phyloP scores from a whole-genome alignment of 92 coral and sea anemone genomes.

The Porites lobata region DNA sequence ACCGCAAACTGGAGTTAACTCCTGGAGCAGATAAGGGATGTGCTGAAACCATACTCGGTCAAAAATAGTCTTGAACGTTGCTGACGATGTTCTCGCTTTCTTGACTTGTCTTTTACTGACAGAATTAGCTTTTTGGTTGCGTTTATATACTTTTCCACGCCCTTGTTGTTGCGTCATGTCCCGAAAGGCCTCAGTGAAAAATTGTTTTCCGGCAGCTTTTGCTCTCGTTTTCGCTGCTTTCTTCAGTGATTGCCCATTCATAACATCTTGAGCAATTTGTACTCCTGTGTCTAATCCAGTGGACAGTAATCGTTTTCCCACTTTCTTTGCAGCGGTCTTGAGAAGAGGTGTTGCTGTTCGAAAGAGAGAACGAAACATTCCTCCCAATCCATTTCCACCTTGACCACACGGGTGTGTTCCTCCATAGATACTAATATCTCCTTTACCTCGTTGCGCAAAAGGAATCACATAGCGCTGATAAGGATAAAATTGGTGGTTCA shows the following conservation, averaged over 20 bases:
- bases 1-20: conserved; percentile 28
- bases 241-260: conserved; percentile 1
- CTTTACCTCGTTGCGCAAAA: neutral
- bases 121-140: neutral
- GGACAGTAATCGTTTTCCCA: conserved; percentile 10
- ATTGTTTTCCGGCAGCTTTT: conserved; percentile 21
- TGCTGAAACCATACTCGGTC: conserved; percentile 30
- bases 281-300: conserved; percentile 9
- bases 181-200: conserved; percentile 3
- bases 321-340: conserved; percentile 8
- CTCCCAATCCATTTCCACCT: neutral
- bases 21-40: conserved; percentile 40
- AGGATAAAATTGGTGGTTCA: conserved; percentile 5
- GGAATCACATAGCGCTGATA: neutral
- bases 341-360: neutral
- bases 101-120: neutral
- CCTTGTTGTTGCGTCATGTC: conserved; percentile 8
- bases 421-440: conserved; percentile 1
- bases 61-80: conserved; percentile 18
- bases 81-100: neutral
- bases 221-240: neutral
- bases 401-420: conserved; percentile 1
- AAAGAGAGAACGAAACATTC: neutral
- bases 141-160: neutral
- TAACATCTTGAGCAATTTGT: neutral